These are phyloP conservation scores for Branchipolynoe longqiensis DNA, from an alignment of 2,888 invertebrate genomes.

Conservation along the genomic window DNA sequence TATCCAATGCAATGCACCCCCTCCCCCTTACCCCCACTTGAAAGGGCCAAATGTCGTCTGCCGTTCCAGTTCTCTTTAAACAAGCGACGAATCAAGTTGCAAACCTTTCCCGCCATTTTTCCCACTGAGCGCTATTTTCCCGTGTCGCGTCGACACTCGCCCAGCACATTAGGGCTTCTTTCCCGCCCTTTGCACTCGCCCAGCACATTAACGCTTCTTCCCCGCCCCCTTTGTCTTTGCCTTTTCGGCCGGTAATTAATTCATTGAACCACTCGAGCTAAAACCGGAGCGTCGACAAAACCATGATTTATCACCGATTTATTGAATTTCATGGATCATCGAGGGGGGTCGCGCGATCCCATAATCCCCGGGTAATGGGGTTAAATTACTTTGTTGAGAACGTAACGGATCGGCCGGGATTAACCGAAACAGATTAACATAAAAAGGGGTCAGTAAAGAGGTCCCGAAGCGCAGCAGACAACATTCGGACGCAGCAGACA, in stretches of 20 bases:
- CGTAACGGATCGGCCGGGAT: slow-evolving; percentile 53
- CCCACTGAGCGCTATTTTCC: slow-evolving; percentile 16
- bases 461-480: slow-evolving; percentile 18
- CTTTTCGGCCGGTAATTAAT: slow-evolving; percentile 45
- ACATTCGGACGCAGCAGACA: neutral
- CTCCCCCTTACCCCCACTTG: no score
- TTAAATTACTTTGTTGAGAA: slow-evolving; percentile 56
- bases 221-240: slow-evolving; percentile 42
- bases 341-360: slow-evolving; percentile 50
- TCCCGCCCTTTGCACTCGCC: neutral
- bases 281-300: slow-evolving; percentile 1
- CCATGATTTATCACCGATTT: slow-evolving; percentile 52
- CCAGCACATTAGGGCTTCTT: slow-evolving; percentile 16
- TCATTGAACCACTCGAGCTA: slow-evolving; percentile 24
- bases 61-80: slow-evolving; percentile 28
- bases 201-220: slow-evolving; percentile 11
- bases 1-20: no score
- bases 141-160: neutral
- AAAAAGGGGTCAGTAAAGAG: slow-evolving; percentile 33
- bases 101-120: slow-evolving; percentile 27
- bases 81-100: slow-evolving; percentile 38
- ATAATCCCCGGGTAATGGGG: slow-evolving; percentile 55
- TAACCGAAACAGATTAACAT: slow-evolving; percentile 55
- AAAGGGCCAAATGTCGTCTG: no score
- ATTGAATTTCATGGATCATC: slow-evolving; percentile 58